Evolutionary conservation across 2,113 vertebrate species (phyloP), one percentile per base, ranked within the genome.

Genomic region (Misgurnus anguillicaudatus): DNA sequence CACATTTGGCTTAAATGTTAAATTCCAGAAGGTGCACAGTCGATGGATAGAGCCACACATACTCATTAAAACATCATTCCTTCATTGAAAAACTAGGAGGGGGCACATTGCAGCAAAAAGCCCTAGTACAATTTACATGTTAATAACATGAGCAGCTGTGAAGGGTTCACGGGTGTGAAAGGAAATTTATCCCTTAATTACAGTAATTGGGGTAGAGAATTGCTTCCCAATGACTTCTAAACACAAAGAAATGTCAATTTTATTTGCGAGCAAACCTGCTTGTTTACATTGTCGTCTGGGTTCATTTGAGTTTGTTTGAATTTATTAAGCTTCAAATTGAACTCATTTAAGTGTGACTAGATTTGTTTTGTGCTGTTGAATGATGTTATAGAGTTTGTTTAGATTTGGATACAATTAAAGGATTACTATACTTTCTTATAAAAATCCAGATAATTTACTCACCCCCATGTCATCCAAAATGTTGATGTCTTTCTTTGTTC

Each of bases 121-220:
- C 45, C 87, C 78, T 67, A 65, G 17, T 14, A 88, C 85, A 90
- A 60, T 91, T 84, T 88, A 86, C 89, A 89, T 88, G 83, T 87
- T 89, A 90, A 91, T 90, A 89, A 90, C 86, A 80, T 84, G 86
- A 81, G 80, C 93, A 93, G 92, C 92, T 93, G 92, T 76, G 72
- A 3, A 78, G 86, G 85, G 85, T 85, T 85, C 73, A 86, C 78
- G 84, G 88, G 87, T 80, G 88, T 85, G 86, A 87, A 87, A 90
- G 82, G 86, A 89, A 91, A 89, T 91, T 90, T 91, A 91, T 82
- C 82, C 85, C 84, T 88, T 94, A 91, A 93, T 93, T 93, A 92
- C 89, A 89, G 89, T 91, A 92, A 93, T 93, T 91, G 88, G 85
- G 88, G 86, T 14, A 90, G 87, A 60, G 87, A 87, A 91, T 91